A percentile compares a stretch with the other conserved stretches of the same genome.
phyloP scores from a whole-genome alignment of 2,113 vertebrate genomes.

The Lipophrys pholis region DNA sequence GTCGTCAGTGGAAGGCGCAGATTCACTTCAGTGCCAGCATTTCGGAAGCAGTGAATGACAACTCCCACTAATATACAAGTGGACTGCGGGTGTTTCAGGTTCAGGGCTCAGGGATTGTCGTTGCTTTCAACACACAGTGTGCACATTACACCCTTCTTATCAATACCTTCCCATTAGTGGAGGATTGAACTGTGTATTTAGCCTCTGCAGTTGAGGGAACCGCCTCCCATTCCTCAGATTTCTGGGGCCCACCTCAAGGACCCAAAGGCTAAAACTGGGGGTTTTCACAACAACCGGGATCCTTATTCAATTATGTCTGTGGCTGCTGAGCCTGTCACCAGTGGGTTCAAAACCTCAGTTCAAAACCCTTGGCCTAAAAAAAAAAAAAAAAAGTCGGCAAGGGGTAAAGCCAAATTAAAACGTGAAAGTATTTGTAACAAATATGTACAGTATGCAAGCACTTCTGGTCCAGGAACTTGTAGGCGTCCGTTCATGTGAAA shows the following conservation, averaged over 20 bases:
- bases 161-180: constrained; percentile 56
- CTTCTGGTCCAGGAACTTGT: constrained; percentile 18
- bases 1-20: constrained; percentile 26
- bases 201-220: constrained; percentile 22
- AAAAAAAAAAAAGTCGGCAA: constrained; percentile 13
- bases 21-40: constrained; percentile 22
- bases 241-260: constrained; percentile 51
- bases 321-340: constrained; percentile 23
- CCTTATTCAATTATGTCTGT: constrained; percentile 50
- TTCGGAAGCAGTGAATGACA: constrained; percentile 34
- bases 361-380: constrained; percentile 2
- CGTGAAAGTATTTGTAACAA: constrained; percentile 3
- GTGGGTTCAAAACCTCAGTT: constrained; percentile 19
- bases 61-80: constrained; percentile 52
- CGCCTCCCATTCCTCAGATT: constrained; percentile 53
- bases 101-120: constrained; percentile 46
- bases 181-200: constrained; percentile 53
- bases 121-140: constrained; percentile 2
- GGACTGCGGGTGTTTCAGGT: constrained; percentile 22
- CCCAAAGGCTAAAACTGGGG: constrained; percentile 36
- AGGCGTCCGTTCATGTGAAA: constrained; percentile 2
- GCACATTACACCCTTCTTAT: constrained; percentile 42
- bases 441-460: background rate
- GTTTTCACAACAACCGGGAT: constrained; percentile 51
- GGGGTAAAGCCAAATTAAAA: constrained; percentile 23